Conservation (phyloP, 1,140 invertebrate species). For the Babylonia areolata region DNA sequence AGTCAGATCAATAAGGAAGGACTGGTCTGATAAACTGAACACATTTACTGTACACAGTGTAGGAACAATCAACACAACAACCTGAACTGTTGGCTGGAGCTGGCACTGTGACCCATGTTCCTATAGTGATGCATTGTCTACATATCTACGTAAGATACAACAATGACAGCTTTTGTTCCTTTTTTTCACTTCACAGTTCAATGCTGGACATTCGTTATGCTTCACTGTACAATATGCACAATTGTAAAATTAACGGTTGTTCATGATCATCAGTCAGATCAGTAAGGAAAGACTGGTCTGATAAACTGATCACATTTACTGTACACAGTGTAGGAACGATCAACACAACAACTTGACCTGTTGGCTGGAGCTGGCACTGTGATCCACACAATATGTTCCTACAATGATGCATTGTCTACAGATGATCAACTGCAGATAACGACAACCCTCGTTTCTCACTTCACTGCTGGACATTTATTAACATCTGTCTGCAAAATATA, state of each 20-base stretch:
- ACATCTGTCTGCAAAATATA: no score
- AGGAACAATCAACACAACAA: conserved; percentile 19
- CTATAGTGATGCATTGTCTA: not conserved
- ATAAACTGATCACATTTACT: not conserved
- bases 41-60: conserved; percentile 9
- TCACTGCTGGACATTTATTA: no score
- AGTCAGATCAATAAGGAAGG: not conserved
- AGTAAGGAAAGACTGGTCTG: not conserved
- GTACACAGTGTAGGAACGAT: conserved; percentile 24
- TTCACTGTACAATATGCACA: no score
- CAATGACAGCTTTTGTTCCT: no score
- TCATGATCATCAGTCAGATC: not conserved
- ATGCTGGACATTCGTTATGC: no score
- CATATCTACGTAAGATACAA: not conserved
- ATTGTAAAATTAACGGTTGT: no score
- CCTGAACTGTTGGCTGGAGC: not conserved
- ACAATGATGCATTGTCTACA: no score
- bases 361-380: conserved; percentile 8
- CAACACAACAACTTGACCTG: conserved; percentile 7
- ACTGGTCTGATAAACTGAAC: not conserved
- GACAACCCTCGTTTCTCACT: no score
- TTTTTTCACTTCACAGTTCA: no score
- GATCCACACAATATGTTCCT: no score
- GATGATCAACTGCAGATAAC: no score
- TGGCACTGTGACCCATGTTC: not conserved